A percentile compares a stretch with the other conserved stretches of the same genome.
Conservation (phyloP, 2,797 vertebrate genomes). For the Staurois parvus region DNA sequence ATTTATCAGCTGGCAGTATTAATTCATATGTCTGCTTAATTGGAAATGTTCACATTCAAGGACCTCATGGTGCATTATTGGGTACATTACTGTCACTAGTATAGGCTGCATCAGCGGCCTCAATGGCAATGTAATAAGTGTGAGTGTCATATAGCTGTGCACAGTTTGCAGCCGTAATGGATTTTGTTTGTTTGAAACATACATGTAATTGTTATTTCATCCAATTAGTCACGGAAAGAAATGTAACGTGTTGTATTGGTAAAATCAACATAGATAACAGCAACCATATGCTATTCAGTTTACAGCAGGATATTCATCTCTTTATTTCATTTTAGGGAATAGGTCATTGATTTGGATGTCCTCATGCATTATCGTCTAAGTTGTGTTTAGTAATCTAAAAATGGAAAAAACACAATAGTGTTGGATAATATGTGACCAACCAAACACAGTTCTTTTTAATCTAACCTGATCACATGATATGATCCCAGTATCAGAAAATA, state of each 20-base stretch:
- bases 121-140: not conserved
- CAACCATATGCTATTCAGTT: not conserved
- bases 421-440: no score
- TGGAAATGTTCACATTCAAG: not conserved
- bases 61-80: not conserved
- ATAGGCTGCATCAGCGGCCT: not conserved
- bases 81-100: not conserved
- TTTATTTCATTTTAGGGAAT: constrained; percentile 9
- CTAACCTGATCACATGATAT: no score
- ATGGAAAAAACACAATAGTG: not conserved
- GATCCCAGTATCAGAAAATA: no score
- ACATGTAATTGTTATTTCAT: not conserved
- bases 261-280: not conserved
- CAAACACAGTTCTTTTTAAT: no score
- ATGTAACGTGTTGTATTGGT: not conserved
- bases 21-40: not conserved
- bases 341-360: not conserved
- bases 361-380: constrained; percentile 11
- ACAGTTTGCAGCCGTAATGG: not conserved
- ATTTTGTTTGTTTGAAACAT: not conserved
- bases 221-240: not conserved
- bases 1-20: not conserved
- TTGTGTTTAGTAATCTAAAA: not conserved
- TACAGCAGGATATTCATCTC: not conserved
- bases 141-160: not conserved